These are phyloP conservation scores for Sepioteuthis lessoniana DNA, from an alignment of 2,888 invertebrate species.

Conservation along the genomic window DNA sequence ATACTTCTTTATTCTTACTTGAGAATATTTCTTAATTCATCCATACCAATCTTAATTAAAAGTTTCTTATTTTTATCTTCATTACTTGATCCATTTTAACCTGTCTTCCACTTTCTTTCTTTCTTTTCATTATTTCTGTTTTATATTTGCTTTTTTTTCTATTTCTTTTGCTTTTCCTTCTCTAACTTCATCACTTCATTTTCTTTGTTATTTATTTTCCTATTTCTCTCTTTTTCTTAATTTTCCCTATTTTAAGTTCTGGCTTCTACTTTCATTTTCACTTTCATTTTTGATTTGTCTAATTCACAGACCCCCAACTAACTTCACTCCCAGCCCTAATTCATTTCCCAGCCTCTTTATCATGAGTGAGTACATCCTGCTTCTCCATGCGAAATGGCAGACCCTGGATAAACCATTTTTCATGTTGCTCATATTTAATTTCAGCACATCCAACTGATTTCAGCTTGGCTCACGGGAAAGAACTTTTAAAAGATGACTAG, in stretches of 20 bases:
- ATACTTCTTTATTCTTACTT: too few species aligned
- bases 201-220: neutral
- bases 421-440: constrained; percentile 33
- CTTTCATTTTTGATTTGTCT: neutral
- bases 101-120: too few species aligned
- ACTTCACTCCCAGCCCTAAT: neutral
- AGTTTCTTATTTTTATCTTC: too few species aligned
- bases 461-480: neutral
- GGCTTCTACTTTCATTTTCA: neutral
- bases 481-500: constrained; percentile 33
- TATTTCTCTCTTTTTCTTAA: neutral
- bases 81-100: too few species aligned
- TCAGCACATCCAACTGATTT: constrained; percentile 4
- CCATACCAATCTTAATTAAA: too few species aligned
- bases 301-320: neutral
- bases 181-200: neutral
- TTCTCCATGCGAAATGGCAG: neutral
- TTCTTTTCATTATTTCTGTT: neutral
- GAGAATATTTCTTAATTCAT: too few species aligned
- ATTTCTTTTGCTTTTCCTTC: neutral
- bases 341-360: neutral
- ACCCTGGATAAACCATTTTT: neutral
- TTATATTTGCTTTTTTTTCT: neutral
- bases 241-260: neutral
- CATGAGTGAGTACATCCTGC: neutral